A percentile compares a stretch with the other conserved stretches of the same genome.
These are phyloP conservation scores for Arctocebus calabarensis DNA, from an alignment of 2,797 vertebrate species.

Conservation along the genomic window DNA sequence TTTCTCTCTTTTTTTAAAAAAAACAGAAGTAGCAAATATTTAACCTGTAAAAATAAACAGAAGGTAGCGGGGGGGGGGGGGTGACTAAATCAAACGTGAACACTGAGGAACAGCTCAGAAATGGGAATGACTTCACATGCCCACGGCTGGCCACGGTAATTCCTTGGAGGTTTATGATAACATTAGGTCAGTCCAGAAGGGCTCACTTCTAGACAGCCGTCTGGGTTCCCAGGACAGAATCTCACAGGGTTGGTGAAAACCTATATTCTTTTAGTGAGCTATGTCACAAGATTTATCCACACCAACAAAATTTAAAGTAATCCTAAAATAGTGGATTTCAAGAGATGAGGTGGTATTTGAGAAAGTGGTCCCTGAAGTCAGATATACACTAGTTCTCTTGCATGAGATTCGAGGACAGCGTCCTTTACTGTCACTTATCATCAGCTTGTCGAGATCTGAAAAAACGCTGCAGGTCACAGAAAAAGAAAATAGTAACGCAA, in stretches of 20 bases:
- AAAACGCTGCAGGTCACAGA: not conserved
- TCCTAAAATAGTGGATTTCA: constrained; percentile 9
- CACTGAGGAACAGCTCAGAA: not conserved
- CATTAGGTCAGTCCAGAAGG: constrained; percentile 50
- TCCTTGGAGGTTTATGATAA: not conserved
- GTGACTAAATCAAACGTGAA: not conserved
- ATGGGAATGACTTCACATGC: not conserved
- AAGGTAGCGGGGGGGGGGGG: not conserved
- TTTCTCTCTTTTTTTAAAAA: constrained; percentile 10
- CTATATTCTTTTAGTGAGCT: not conserved
- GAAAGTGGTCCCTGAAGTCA: constrained; percentile 55
- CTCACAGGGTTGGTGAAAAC: not conserved
- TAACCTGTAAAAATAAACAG: constrained; percentile 63
- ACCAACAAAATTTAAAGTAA: constrained; percentile 37
- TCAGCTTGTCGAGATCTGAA: constrained; percentile 15
- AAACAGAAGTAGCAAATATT: constrained; percentile 56
- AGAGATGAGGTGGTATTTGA: not conserved
- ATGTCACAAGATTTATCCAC: not conserved
- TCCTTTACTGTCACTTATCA: not conserved
- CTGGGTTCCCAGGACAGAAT: constrained; percentile 21
- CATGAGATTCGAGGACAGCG: not conserved
- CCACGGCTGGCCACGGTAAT: not conserved
- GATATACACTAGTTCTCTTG: not conserved
- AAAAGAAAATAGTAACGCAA: constrained; percentile 38
- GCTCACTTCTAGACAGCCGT: constrained; percentile 54